These are phyloP conservation scores for Myotis daubentonii DNA, from an alignment of 2,797 vertebrate species.

Conservation along the genomic window DNA sequence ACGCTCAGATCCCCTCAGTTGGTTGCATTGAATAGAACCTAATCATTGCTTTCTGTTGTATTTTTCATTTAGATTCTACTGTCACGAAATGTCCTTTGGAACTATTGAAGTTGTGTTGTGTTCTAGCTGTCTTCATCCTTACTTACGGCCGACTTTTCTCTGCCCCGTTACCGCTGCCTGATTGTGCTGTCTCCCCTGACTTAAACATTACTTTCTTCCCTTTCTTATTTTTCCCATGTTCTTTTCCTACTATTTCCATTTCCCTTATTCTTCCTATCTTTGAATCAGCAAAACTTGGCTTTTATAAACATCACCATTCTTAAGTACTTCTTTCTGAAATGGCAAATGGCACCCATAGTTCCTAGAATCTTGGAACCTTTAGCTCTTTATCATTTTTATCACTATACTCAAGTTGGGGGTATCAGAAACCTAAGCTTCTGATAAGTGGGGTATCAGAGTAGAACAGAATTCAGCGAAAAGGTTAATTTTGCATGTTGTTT, in stretches of 20 bases:
- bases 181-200: background rate
- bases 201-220: background rate
- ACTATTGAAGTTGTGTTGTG: rapidly evolving
- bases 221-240: background rate
- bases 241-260: background rate
- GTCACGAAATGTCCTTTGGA: background rate
- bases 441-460: background rate
- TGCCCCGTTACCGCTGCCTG: background rate
- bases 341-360: background rate
- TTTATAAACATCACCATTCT: background rate
- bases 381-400: background rate
- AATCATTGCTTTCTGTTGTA: background rate
- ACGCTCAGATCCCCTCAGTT: background rate
- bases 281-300: constrained; percentile 23
- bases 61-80: background rate
- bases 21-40: background rate
- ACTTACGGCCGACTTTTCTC: background rate
- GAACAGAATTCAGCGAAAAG: background rate
- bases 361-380: constrained; percentile 18
- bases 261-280: background rate
- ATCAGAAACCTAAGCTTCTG: background rate
- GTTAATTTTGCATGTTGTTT: background rate
- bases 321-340: background rate
- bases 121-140: background rate
- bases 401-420: background rate